Conservation (phyloP, 2,888 invertebrate genomes). For the Agrochola litura region DNA sequence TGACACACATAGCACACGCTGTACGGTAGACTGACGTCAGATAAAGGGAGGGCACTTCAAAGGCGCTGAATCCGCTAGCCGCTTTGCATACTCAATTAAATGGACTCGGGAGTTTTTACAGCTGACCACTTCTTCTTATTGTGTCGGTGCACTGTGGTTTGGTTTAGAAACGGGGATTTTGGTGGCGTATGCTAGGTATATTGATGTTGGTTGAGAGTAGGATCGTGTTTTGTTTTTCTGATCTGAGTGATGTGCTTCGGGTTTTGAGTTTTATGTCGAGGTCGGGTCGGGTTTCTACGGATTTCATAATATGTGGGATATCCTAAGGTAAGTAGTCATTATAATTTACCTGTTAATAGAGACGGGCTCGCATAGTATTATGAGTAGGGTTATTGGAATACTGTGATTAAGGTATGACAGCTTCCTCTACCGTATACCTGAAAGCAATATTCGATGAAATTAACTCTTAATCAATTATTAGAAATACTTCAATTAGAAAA, state of each 20-base stretch:
- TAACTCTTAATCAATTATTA: neutral
- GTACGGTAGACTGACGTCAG: constrained; percentile 41
- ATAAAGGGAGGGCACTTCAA: constrained; percentile 50
- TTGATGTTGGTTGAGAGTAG: constrained; percentile 4
- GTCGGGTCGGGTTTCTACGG: neutral
- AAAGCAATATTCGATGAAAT: constrained; percentile 1
- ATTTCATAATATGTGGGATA: neutral
- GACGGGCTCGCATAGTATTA: neutral
- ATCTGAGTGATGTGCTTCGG: neutral
- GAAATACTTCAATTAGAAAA: neutral
- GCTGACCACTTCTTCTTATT: constrained; percentile 58
- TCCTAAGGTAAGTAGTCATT: neutral
- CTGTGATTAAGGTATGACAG: constrained; percentile 26
- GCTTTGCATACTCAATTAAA: constrained; percentile 71
- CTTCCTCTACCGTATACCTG: neutral
- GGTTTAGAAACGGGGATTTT: constrained; percentile 25
- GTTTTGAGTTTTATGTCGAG: neutral
- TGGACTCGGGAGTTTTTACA: constrained; percentile 59
- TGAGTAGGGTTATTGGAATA: constrained; percentile 10
- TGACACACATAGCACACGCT: constrained; percentile 19
- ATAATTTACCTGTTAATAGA: constrained; percentile 5
- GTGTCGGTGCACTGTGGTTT: constrained; percentile 38
- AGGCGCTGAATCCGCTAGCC: constrained; percentile 48
- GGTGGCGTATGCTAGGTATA: constrained; percentile 38
- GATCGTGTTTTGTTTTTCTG: constrained; percentile 27